Base-by-base conservation (phyloP, 37 sponge, comb jelly and placozoan genomes). In the Oscarella lobularis region DNA sequence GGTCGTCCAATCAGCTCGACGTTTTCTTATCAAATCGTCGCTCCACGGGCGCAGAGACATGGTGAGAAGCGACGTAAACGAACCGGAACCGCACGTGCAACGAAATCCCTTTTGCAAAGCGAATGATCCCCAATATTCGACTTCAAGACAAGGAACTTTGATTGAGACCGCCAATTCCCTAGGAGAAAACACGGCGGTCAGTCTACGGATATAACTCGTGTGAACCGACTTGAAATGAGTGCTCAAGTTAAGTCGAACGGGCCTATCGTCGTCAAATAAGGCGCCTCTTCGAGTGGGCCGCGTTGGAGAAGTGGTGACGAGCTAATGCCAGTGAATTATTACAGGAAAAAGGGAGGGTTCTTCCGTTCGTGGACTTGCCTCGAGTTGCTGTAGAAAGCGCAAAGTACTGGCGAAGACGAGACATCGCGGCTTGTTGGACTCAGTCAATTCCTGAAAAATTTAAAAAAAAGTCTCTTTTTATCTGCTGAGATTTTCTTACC, bases 331-430 rank as follows among this genome's bases (percentile, higher is more conserved):
- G 14, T 48, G 20, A 48, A 48, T 9, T 48, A 20, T 48, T 48
- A 48, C 60, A 48, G 9, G 14, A 48, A n/a, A n/a, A n/a, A n/a
- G n/a, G n/a, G n/a, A n/a, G n/a, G n/a, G n/a, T n/a, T n/a, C n/a
- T n/a, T n/a, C n/a, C n/a, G n/a, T n/a, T n/a, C 31, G 38, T 32
- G 20, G 1, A n/a, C 33, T 72, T 38, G 83, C 88, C 87, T 87
- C 67, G 55, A 84, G 88, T 27, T 85, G 75, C 82, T 95, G 87
- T 14, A 95, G 73, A 81, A 88, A 92, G 0, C 96, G 79, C 32
- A 95, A 80, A 9, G 92, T 92, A 41, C 93, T 91, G 40, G 92
- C 88, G 78, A 85, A 95, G 40, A 91, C 77, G 41, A 84, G 54
- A 0, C 84, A 34, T 9, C 60, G 9, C 60, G 60, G 20, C 9